Evolutionary conservation across 2,888 invertebrate species (phyloP).

Genomic region (Panzeria rudis): DNA sequence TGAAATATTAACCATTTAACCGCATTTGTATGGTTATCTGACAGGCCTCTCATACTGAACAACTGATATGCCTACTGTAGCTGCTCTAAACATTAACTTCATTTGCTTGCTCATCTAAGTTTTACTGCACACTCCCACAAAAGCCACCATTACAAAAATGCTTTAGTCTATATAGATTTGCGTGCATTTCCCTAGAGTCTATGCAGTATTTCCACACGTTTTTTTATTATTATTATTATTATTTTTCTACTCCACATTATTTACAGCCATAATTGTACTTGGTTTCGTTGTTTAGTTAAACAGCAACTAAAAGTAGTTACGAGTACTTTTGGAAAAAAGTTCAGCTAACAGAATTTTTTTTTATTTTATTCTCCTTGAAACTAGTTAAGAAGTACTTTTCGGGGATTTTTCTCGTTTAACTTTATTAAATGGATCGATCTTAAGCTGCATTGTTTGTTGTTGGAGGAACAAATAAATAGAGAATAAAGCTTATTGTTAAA

Average conservation of each 20-base stretch:
- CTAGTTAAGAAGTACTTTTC: conserved; percentile 24
- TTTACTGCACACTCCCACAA: conserved; percentile 29
- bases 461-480: background rate
- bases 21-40: no score
- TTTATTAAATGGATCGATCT: conserved; percentile 57
- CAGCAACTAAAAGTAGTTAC: conserved; percentile 33
- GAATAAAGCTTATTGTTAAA: conserved; percentile 45
- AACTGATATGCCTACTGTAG: background rate
- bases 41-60: no score
- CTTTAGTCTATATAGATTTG: conserved; percentile 11
- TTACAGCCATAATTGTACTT: conserved; percentile 52
- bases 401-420: conserved; percentile 20
- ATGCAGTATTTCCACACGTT: conserved; percentile 20
- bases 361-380: conserved; percentile 14
- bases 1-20: no score
- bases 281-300: conserved; percentile 45
- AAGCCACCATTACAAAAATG: conserved; percentile 5
- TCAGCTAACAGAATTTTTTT: conserved; percentile 10
- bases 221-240: background rate
- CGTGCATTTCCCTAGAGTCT: conserved; percentile 39
- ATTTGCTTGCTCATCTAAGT: conserved; percentile 9
- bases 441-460: conserved; percentile 41
- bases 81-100: background rate
- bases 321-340: conserved; percentile 12
- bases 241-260: conserved; percentile 22